phyloP scores from a whole-genome alignment of 23 tunicate species.

The Corella eumyota region DNA sequence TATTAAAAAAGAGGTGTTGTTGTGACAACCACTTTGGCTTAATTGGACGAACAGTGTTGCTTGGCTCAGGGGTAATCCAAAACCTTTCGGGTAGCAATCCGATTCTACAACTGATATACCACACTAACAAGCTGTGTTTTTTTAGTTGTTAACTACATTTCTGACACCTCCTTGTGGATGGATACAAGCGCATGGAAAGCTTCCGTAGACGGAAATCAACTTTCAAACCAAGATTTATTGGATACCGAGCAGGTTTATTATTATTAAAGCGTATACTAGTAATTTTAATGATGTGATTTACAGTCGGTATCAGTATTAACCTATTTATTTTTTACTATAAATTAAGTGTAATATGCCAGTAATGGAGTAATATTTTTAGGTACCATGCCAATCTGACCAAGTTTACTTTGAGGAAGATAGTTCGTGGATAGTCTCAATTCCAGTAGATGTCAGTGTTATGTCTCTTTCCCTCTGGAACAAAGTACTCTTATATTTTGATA shows the following conservation, averaged over 20 bases:
- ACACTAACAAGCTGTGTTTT: too few species aligned
- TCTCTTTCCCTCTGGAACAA: constrained; percentile 32
- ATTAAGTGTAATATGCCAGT: too few species aligned
- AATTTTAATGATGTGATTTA: too few species aligned
- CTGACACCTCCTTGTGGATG: constrained; percentile 38
- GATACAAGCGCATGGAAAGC: constrained; percentile 34
- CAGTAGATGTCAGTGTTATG: background rate
- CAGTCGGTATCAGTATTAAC: too few species aligned
- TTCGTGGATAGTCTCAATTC: constrained; percentile 19
- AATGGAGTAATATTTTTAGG: constrained; percentile 30
- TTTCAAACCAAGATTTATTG: constrained; percentile 16
- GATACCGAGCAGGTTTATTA: constrained; percentile 42
- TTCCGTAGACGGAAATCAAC: background rate
- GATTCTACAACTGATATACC: too few species aligned
- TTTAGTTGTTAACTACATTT: constrained; percentile 9
- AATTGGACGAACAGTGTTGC: too few species aligned
- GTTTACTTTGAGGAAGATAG: constrained; percentile 18
- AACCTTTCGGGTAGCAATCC: constrained; percentile 3
- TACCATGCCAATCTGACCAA: constrained; percentile 59
- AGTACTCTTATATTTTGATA: constrained; percentile 9
- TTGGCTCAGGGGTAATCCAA: too few species aligned
- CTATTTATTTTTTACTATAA: too few species aligned
- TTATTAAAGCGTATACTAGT: too few species aligned
- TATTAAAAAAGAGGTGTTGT: too few species aligned
- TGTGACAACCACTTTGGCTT: too few species aligned